These are phyloP conservation scores for Poeciliopsis occidentalis DNA, from an alignment of 2,113 vertebrate genomes.

Conservation along the genomic window DNA sequence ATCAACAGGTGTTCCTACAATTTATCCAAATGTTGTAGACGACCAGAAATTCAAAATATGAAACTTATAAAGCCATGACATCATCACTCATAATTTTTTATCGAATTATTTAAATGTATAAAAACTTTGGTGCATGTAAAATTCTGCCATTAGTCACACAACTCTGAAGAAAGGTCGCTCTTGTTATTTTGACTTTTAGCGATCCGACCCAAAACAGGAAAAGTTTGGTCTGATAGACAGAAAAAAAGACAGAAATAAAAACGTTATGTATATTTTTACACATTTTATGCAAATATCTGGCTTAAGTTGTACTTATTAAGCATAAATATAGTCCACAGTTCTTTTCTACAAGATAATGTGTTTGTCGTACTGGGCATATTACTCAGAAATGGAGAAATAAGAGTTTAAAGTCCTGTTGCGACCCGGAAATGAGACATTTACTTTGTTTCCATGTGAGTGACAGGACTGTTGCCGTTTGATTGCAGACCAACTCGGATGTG, in stretches of 20 bases:
- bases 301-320: background rate
- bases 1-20: background rate
- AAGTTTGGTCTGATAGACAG: background rate
- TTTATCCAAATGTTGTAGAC: background rate
- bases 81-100: background rate
- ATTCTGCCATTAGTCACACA: too few relatives aligned
- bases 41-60: background rate
- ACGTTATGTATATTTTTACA: background rate
- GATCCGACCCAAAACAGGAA: background rate
- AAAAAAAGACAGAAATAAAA: background rate
- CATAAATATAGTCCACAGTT: background rate
- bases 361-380: background rate
- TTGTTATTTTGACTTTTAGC: too few relatives aligned
- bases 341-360: background rate
- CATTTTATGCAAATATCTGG: background rate
- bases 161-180: too few relatives aligned
- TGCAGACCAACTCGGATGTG: background rate
- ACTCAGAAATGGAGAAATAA: background rate
- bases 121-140: background rate
- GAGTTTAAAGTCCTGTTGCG: background rate
- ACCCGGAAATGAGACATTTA: background rate
- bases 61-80: background rate
- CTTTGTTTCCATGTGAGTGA: background rate
- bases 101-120: background rate
- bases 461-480: background rate